Evolutionary conservation across 2,113 vertebrate genomes (phyloP), one percentile per base, ranked within the genome.

Genomic region (Nycticebus coucang): DNA sequence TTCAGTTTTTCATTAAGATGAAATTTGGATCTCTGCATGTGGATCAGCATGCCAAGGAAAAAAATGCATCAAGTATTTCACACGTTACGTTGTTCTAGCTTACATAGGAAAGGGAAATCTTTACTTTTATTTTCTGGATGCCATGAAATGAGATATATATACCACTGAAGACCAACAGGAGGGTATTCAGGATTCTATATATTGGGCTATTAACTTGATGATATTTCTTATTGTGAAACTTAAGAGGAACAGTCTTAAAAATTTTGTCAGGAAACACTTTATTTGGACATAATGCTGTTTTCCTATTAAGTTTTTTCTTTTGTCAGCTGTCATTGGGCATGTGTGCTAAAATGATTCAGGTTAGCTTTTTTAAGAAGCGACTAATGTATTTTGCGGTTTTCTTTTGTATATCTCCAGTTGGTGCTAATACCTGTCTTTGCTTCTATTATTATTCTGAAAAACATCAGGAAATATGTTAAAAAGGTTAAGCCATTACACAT

Each of bases 1-100:
- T 90, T 95, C 71, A 75, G 55, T 66, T 95, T 93, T 93, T 94
- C 97, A 87, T 95, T 35, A 59, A 91, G 97, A 95, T 2, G 53
- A 72, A 95, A 92, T 80, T 60, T 89, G 35, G 26, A 75, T 91
- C 57, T 88, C 79, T 95, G 55, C 78, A 30, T 33, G 62, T 71
- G 64, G 59, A n/a, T 81, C 50, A 90, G 41, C 10, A 18, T 55
- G 35, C 80, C 80, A 86, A 78, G 45, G 22, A 86, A 26, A 90
- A 85, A 37, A 59, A 72, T 21, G 12, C 28, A 79, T 66, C 79
- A 50, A 86, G 41, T 28, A 57, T 57, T 59, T 75, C 68, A 11
- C 50, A 68, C 2, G 3, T 5, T 50, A 41, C 28, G 24, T 80
- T 83, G 53, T 62, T 28, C 17, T 74, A 24, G 71, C 14, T 37